Evolutionary conservation across 1,140 invertebrate genomes (phyloP), one percentile per base, ranked within the genome.

Genomic region (Musca domestica): DNA sequence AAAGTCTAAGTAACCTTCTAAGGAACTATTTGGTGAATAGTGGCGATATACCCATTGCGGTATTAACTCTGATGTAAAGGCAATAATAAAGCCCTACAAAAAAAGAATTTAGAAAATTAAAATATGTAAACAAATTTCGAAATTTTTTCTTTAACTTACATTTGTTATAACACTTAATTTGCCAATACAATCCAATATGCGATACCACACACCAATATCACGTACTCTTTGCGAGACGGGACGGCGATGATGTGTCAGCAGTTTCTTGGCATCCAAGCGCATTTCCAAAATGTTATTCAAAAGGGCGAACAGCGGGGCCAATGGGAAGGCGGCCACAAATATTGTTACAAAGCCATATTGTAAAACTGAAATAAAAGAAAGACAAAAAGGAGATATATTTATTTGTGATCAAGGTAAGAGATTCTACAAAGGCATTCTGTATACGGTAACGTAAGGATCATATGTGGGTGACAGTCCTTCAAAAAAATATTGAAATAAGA

Each of bases 51-150:
- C 90, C 51, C 98, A 75, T 56, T 92, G 88, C 14, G 97, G 96
- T 70, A 99, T 94, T 83, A 98, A 96, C 75, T 98, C 95, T 0
- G 96, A 98, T 3, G 97, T 98, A 84, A 99, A 99, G 46, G 97
- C 97, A 77, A 99, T 99, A 63, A 99, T 96, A 75, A 98, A 95
- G 61, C 92, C 97, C 95, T 98, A 80, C n/a, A n/a, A n/a, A 78
- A 84, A 84, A 68, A 76, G 20, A 1, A 67, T 5, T 27, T 14
- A 49, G 61, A 6, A 58, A 25, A 41, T 23, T 17, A 10, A 41
- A 52, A 54, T 49, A 22, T 19, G 7, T 30, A 30, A 66, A 56
- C 69, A 56, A 34, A 19, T 67, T 48, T 47, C 19, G 41, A 64
- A 23, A 52, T 56, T n/a, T 54, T 56, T 4, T 46, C 15, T 27